These are phyloP conservation scores for Piliocolobus tephrosceles DNA, from an alignment of 2,113 vertebrate species.

Conservation along the genomic window DNA sequence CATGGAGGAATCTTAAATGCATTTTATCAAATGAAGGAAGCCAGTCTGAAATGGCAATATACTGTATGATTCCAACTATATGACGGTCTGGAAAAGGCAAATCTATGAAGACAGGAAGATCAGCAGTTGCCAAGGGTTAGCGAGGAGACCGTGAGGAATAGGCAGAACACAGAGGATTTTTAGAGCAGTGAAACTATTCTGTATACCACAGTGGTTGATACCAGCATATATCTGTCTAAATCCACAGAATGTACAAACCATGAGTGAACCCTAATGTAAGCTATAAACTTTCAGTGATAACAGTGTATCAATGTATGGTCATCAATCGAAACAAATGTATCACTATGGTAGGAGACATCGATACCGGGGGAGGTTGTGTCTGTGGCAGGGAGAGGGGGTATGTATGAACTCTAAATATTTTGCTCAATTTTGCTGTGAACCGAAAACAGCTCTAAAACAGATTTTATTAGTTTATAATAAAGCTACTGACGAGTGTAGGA, in stretches of 20 bases:
- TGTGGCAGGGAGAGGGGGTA: too few relatives aligned
- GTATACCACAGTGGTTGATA: neutral
- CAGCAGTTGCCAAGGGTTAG: neutral
- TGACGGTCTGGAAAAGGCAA: neutral
- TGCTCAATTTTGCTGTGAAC: too few relatives aligned
- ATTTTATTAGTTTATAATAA: neutral
- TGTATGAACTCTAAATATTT: neutral
- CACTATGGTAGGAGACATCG: too few relatives aligned
- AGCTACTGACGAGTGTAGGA: neutral
- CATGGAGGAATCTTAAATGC: neutral
- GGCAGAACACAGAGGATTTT: neutral
- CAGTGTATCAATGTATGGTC: neutral
- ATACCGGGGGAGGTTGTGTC: neutral
- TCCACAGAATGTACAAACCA: neutral
- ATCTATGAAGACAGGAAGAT: neutral
- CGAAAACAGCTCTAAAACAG: neutral
- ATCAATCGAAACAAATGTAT: neutral
- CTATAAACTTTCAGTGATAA: neutral
- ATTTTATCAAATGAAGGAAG: neutral
- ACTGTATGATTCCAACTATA: neutral
- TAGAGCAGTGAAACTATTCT: neutral
- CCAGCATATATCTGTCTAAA: neutral
- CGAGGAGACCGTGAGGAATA: neutral
- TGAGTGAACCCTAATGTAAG: neutral
- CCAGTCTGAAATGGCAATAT: neutral